Evolutionary conservation across 2,113 vertebrate species (phyloP).

Genomic region (Jaculus jaculus): DNA sequence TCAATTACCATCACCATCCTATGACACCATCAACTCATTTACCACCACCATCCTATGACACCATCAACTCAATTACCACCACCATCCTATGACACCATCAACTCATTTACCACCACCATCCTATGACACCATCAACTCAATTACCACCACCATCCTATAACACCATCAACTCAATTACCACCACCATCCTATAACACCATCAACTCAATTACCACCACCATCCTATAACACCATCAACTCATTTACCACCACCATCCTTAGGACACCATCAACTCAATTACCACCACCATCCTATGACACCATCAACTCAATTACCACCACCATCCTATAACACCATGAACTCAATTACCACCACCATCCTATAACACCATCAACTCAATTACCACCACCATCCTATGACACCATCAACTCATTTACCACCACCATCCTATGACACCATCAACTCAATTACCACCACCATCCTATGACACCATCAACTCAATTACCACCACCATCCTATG

Average conservation of each 20-base stretch:
- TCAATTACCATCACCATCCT: background rate
- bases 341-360: background rate
- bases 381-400: background rate
- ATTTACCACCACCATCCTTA: background rate
- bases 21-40: background rate
- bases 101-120: background rate
- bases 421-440: too few relatives aligned
- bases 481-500: background rate
- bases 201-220: background rate
- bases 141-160: background rate
- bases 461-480: too few relatives aligned
- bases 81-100: background rate
- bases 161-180: too few relatives aligned
- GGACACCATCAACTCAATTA: too few relatives aligned
- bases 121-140: too few relatives aligned
- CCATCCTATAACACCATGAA: too few relatives aligned
- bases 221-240: background rate
- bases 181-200: too few relatives aligned
- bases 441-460: background rate
- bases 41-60: too few relatives aligned
- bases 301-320: too few relatives aligned
- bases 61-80: background rate
- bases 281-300: background rate
- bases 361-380: too few relatives aligned
- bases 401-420: background rate